phyloP scores from a whole-genome alignment of 2,113 vertebrate species.

The Vombatus ursinus region DNA sequence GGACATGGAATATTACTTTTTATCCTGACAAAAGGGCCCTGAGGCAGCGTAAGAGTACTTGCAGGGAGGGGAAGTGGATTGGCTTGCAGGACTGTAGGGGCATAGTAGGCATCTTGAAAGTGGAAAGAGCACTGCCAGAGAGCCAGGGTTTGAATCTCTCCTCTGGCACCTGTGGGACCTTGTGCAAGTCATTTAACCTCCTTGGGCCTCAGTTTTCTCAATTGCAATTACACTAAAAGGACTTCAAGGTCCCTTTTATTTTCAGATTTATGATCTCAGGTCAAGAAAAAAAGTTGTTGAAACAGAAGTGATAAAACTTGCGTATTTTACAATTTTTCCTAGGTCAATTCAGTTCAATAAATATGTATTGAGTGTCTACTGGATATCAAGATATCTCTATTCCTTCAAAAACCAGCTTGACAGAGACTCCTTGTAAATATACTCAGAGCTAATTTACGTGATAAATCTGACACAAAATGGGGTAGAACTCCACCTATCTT shows the following conservation, averaged over 20 bases:
- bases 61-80: background rate
- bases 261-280: background rate
- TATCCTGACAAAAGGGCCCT: background rate
- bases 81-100: background rate
- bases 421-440: background rate
- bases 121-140: background rate
- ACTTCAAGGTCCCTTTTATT: background rate
- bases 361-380: background rate
- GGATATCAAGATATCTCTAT: background rate
- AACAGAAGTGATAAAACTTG: background rate
- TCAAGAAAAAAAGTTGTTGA: background rate
- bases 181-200: background rate
- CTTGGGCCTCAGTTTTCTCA: background rate
- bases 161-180: background rate
- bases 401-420: background rate
- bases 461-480: background rate
- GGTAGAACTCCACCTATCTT: background rate
- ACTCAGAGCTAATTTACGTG: background rate
- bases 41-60: background rate
- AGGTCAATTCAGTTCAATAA: background rate
- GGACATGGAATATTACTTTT: background rate
- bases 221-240: background rate
- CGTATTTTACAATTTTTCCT: background rate
- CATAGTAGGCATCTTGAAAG: background rate
- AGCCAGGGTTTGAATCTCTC: background rate